phyloP scores from a whole-genome alignment of 2,113 vertebrate genomes.

The Grammomys dolichurus region DNA sequence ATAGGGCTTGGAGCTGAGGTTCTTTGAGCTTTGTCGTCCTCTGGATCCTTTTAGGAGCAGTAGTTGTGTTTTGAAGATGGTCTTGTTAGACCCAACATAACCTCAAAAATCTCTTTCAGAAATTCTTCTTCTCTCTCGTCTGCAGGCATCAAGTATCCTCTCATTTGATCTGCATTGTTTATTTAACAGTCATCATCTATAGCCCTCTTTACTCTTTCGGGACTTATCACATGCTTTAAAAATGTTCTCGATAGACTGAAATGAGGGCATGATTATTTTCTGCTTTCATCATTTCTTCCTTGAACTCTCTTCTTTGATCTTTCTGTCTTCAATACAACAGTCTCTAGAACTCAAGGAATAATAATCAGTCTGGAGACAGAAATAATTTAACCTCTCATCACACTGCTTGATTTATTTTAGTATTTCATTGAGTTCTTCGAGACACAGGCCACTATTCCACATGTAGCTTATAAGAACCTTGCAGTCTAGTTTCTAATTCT shows the following conservation, averaged over 20 bases:
- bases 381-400: background rate
- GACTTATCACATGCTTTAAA: background rate
- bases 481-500: background rate
- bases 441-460: background rate
- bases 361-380: slow-evolving; percentile 33
- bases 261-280: background rate
- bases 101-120: slow-evolving; percentile 15
- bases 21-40: background rate
- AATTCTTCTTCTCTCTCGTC: slow-evolving; percentile 27
- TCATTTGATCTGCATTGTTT: background rate
- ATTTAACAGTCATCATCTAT: background rate
- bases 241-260: background rate
- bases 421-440: background rate
- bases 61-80: background rate
- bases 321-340: background rate
- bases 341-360: background rate
- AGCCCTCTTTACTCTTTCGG: background rate
- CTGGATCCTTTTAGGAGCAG: background rate
- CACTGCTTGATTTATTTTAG: background rate
- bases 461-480: background rate
- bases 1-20: background rate
- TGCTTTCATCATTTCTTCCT: slow-evolving; percentile 4
- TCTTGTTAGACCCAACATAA: background rate
- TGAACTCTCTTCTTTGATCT: slow-evolving; percentile 42
- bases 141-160: background rate